Evolutionary conservation across 2,113 vertebrate species (phyloP), one percentile per base, ranked within the genome.

Genomic region (Rhinopomastus cyanomelas): DNA sequence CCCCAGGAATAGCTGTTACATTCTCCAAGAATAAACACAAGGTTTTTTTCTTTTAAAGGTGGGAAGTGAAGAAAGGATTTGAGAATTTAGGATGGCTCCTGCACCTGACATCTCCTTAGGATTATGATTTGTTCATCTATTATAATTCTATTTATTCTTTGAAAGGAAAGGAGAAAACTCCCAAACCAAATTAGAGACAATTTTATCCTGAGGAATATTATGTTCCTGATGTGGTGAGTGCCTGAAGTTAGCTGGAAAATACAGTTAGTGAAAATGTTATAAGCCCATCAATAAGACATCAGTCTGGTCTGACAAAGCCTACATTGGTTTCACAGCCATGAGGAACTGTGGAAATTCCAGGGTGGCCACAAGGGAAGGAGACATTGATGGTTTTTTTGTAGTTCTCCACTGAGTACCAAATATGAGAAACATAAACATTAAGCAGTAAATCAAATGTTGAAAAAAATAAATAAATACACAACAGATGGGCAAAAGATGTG

Each of bases 401-500:
- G 6, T 65, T 91, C 55, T 79, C 39, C 44, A 59, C 30, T 61
- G 59, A 82, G 32, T 66, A 91, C 8, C 46, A 88, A 91, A 86
- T 57, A 90, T 48, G 42, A 84, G 39, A 94, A 90, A 75, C 9
- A 72, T 25, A 92, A 95, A 91, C 57, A 83, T n/a, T 79, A 94
- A 94, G 81, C 77, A 84, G 62, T 88, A 94, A 92, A 89, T 92
- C 57, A 84, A 62, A 77, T 68, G 57, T 89, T 86, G 73, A 89
- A 89, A 78, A n/a, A 93, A 83, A 86, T 46, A 89, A 90, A 89
- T 79, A 96, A 91, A 91, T 75, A 92, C 0, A 0, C 30, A 94
- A 84, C 88, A 96, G 88, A 91, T 91, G 88, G 90, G 46, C 12
- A 75, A 78, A 91, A 88, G 76, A 74, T 67, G 53, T 86, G 91